phyloP scores from a whole-genome alignment of 1,140 invertebrate species.

The Neodiprion lecontei region DNA sequence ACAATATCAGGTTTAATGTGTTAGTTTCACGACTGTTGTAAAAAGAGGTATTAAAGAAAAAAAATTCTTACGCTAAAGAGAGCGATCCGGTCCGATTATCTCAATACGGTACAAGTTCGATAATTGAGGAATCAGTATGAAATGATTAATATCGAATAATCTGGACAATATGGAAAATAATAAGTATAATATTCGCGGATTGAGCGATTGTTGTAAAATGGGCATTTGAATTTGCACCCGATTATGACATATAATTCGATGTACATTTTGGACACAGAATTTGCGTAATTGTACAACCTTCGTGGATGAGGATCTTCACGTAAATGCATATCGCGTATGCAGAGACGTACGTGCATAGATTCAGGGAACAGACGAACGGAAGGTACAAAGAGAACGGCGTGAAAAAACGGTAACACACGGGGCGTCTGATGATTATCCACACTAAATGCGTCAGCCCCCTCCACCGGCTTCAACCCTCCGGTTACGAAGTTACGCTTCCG shows the following conservation, averaged over 20 bases:
- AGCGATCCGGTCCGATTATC: too few relatives aligned
- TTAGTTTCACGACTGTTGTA: too few relatives aligned
- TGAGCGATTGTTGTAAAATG: background rate
- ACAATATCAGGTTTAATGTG: too few relatives aligned
- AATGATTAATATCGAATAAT: slow-evolving; percentile 11
- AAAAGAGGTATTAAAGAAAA: too few relatives aligned
- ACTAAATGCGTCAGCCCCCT: slow-evolving; percentile 35
- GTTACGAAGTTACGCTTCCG: background rate
- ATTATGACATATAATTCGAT: too few relatives aligned
- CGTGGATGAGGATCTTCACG: background rate
- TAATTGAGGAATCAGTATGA: too few relatives aligned
- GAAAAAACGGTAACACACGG: slow-evolving; percentile 37
- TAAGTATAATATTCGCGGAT: background rate
- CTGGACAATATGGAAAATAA: background rate
- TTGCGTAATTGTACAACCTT: background rate
- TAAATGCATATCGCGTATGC: background rate
- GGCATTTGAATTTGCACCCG: background rate
- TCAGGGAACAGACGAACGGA: background rate
- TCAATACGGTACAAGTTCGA: too few relatives aligned
- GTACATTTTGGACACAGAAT: background rate
- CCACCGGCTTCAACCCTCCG: background rate
- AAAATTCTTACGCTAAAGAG: too few relatives aligned
- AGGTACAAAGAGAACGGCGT: background rate
- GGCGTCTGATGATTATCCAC: slow-evolving; percentile 33
- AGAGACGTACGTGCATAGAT: background rate